A percentile compares a stretch with the other conserved stretches of the same genome.
Conservation (phyloP, 2,888 invertebrate genomes). For the Schizotus pectinicornis region DNA sequence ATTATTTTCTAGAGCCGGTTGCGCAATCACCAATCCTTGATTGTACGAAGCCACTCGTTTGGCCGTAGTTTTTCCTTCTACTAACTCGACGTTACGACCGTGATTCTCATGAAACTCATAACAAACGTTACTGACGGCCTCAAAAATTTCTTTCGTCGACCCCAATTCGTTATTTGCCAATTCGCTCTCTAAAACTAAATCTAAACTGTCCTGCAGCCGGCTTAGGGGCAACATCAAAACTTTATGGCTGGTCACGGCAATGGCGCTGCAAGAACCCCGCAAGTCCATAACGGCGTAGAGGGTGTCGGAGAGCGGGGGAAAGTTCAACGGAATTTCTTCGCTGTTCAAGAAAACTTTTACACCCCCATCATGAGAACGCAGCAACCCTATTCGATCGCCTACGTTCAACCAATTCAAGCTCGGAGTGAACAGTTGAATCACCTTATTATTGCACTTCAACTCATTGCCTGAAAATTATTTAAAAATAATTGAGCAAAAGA, state of each 20-base stretch:
- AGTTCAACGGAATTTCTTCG: slow-evolving; percentile 66
- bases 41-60: slow-evolving; percentile 82
- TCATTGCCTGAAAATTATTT: slow-evolving; percentile 67
- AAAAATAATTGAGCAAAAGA: too few species aligned
- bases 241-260: slow-evolving; percentile 74
- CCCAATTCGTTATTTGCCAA: not conserved
- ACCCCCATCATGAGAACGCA: slow-evolving; percentile 71
- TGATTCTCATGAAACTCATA: slow-evolving; percentile 83
- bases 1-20: slow-evolving; percentile 57
- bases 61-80: slow-evolving; percentile 71
- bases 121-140: slow-evolving; percentile 25
- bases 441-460: slow-evolving; percentile 70
- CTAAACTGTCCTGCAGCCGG: slow-evolving; percentile 67
- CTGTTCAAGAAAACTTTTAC: slow-evolving; percentile 82
- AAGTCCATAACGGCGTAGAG: slow-evolving; percentile 85
- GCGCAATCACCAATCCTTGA: slow-evolving; percentile 75
- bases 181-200: slow-evolving; percentile 63
- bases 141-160: slow-evolving; percentile 20
- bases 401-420: slow-evolving; percentile 82
- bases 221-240: slow-evolving; percentile 60
- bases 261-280: slow-evolving; percentile 77
- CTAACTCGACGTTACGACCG: slow-evolving; percentile 79
- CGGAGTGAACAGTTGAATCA: slow-evolving; percentile 72
- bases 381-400: slow-evolving; percentile 79
- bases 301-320: slow-evolving; percentile 58